Percentiles rank a stretch among this genome's conserved stretches.
Conservation (phyloP, 2,113 vertebrate species). For the Pomatorhinus ruficollis region DNA sequence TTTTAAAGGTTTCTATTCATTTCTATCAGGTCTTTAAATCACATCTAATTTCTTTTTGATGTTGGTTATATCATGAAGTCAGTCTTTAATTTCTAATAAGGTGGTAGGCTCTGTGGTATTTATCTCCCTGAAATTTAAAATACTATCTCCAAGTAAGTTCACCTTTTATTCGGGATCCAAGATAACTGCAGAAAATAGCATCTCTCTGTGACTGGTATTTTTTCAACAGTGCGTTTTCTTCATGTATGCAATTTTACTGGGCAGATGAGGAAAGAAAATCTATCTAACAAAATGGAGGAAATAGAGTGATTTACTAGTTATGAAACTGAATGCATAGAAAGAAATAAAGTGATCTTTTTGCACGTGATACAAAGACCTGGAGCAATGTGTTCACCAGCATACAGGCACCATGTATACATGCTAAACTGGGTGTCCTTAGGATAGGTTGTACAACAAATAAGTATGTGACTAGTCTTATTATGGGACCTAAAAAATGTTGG, state of each 20-base stretch:
- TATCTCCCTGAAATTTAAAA: background rate
- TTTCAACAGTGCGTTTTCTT: background rate
- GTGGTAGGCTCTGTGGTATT: background rate
- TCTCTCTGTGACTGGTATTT: background rate
- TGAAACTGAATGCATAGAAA: background rate
- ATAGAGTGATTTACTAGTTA: background rate
- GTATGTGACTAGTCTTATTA: conserved; percentile 2
- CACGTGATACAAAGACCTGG: background rate
- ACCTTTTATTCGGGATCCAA: background rate
- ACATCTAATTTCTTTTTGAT: background rate
- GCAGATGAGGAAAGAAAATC: background rate
- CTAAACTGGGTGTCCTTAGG: background rate
- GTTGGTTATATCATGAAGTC: background rate
- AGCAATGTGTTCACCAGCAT: background rate
- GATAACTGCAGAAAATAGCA: background rate
- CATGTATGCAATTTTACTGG: background rate
- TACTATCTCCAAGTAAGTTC: background rate
- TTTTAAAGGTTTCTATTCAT: background rate
- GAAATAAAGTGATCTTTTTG: background rate
- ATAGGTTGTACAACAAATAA: conserved; percentile 22
- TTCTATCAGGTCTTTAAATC: background rate
- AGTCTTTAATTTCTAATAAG: background rate
- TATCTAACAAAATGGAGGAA: background rate
- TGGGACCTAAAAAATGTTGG: background rate
- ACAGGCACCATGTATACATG: background rate